Base-by-base conservation (phyloP, 2,113 vertebrate genomes). In the Fulmarus glacialis region DNA sequence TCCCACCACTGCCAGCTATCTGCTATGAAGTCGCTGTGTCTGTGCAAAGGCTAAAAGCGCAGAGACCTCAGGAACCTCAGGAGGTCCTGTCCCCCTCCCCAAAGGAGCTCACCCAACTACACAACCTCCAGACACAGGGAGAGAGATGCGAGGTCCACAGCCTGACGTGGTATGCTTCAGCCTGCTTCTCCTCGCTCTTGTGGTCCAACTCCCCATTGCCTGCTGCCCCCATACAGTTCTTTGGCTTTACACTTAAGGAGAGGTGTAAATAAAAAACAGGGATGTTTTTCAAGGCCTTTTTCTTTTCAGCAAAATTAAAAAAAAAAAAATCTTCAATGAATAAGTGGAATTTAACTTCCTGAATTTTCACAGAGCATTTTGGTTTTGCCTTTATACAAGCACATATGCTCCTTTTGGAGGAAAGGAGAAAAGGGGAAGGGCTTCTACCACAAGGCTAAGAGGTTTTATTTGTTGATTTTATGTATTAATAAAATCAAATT, bases 401-500 rank as follows among this genome's bases (percentile, higher is more conserved):
- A 78, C 0, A 1, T 30, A 42, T 3, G 15, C 12, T 52, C 9
- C 56, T 91, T 71, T 62, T 48, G 64, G 43, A 72, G 29, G 7
- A 77, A 64, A 67, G 34, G 11, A 59, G 36, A 86, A 52, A 82
- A 88, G 17, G 32, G 29, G 40, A 86, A 88, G 30, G 30, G 27
- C 42, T 93, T 91, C 70, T 60, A 68, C 30, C 47, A 71, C 38
- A 77, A 66, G 24, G 84, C 45, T 50, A 73, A 71, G 26, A 91
- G 45, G 12, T 68, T 94, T 82, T 90, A 89, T 84, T 95, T 95
- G 45, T 86, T 88, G 48, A 48, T 30, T 90, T 96, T 75, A 80
- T 84, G 66, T 80, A 94, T 47, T 81, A 93, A 77, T 75, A 93
- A 91, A 90, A 94, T 77, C 70, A 92, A 95, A 92, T 94, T 87